Percentiles rank a stretch among this genome's conserved stretches.
phyloP scores from a whole-genome alignment of 1,140 invertebrate genomes.

The Microplitis mediator region DNA sequence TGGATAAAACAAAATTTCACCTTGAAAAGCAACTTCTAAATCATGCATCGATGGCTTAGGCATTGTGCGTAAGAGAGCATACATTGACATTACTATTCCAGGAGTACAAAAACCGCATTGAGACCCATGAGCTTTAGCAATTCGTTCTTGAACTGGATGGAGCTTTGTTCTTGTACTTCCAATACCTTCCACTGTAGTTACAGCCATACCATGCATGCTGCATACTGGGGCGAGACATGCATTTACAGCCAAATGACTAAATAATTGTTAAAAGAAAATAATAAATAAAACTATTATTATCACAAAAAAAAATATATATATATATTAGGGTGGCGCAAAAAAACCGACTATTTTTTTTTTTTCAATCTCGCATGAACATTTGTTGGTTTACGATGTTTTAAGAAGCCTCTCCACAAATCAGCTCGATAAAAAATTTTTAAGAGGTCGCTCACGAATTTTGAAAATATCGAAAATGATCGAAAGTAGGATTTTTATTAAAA shows the following conservation, averaged over 20 bases:
- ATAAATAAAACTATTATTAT: slow-evolving; percentile 11
- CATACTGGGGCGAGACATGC: slow-evolving; percentile 86
- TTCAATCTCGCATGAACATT: too few relatives aligned
- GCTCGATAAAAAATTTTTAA: too few relatives aligned
- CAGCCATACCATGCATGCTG: slow-evolving; percentile 80
- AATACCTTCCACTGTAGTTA: slow-evolving; percentile 90
- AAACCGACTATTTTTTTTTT: too few relatives aligned
- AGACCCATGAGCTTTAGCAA: slow-evolving; percentile 86
- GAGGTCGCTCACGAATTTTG: too few relatives aligned
- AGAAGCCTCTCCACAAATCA: too few relatives aligned
- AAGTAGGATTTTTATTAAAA: too few relatives aligned
- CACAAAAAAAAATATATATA: slow-evolving; percentile 21
- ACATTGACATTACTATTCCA: slow-evolving; percentile 95
- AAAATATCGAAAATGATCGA: too few relatives aligned
- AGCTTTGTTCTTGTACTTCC: slow-evolving; percentile 73
- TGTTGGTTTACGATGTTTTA: too few relatives aligned
- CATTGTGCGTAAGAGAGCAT: slow-evolving; percentile 74
- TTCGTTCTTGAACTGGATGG: slow-evolving; percentile 84
- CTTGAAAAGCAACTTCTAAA: slow-evolving; percentile 83
- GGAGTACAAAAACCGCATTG: slow-evolving; percentile 93
- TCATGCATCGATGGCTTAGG: slow-evolving; percentile 72
- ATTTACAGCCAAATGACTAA: slow-evolving; percentile 87
- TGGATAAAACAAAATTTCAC: slow-evolving; percentile 39
- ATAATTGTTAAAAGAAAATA: slow-evolving; percentile 24
- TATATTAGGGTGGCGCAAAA: too few relatives aligned